These are phyloP conservation scores for Scaptomyza flava DNA, from an alignment of 2,888 invertebrate genomes.

Conservation along the genomic window DNA sequence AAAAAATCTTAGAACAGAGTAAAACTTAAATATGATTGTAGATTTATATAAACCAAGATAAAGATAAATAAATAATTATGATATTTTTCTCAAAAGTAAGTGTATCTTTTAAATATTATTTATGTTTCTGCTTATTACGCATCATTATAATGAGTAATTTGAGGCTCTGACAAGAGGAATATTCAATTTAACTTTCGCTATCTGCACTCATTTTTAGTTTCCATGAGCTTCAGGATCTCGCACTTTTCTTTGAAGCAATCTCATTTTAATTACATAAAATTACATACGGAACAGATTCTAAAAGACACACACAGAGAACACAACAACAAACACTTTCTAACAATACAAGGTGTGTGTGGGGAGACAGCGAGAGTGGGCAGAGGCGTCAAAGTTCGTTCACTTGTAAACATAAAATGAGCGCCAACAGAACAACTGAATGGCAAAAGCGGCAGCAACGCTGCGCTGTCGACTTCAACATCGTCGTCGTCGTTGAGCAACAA, in stretches of 20 bases:
- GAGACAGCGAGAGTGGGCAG: slow-evolving; percentile 20
- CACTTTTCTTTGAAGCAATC: slow-evolving; percentile 43
- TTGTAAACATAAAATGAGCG: slow-evolving; percentile 71
- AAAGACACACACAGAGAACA: slow-evolving; percentile 36
- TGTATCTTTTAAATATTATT: slow-evolving; percentile 18
- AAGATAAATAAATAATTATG: background rate
- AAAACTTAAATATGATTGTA: background rate
- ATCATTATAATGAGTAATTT: slow-evolving; percentile 33
- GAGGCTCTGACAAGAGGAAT: slow-evolving; percentile 6
- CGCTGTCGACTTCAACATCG: slow-evolving; percentile 15
- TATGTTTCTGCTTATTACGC: slow-evolving; percentile 31
- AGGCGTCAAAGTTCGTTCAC: slow-evolving; percentile 75
- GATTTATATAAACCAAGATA: background rate
- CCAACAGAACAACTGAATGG: slow-evolving; percentile 36
- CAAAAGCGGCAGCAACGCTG: slow-evolving; percentile 33
- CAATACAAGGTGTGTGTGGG: slow-evolving; percentile 6
- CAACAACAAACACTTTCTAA: slow-evolving; percentile 64
- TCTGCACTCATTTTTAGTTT: slow-evolving; percentile 35
- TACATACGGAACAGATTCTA: slow-evolving; percentile 58
- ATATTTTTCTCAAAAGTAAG: slow-evolving; percentile 7
- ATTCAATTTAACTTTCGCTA: slow-evolving; percentile 67
- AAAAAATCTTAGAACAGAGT: too few relatives aligned
- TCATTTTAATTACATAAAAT: slow-evolving; percentile 68
- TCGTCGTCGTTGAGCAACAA: slow-evolving; percentile 54
- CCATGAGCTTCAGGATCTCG: slow-evolving; percentile 16